Evolutionary conservation across 2,113 vertebrate genomes (phyloP).

Genomic region (Apeltes quadracus): DNA sequence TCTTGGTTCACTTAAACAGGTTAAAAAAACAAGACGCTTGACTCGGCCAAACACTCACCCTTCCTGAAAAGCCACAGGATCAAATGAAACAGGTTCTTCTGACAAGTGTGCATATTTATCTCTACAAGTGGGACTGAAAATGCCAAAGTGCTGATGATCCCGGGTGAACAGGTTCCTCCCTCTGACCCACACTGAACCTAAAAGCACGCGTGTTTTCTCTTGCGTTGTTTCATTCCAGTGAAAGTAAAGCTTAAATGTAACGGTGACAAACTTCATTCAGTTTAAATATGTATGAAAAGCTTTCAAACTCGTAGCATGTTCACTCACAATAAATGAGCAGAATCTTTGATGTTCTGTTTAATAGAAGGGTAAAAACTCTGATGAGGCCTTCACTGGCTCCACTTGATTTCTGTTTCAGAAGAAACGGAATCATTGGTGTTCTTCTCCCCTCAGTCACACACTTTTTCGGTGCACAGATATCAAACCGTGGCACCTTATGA

Average conservation of each 20-base stretch:
- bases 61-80: conserved; percentile 47
- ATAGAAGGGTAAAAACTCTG: no score
- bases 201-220: background rate
- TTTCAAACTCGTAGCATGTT: background rate
- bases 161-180: conserved; percentile 13
- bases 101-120: conserved; percentile 36
- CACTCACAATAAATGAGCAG: no score
- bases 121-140: conserved; percentile 63
- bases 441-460: conserved; percentile 15
- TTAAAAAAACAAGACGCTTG: conserved; percentile 37
- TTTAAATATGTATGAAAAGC: conserved; percentile 22
- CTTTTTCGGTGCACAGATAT: conserved; percentile 11
- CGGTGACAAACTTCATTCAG: background rate
- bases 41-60: conserved; percentile 44
- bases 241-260: conserved; percentile 6
- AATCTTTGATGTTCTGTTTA: no score
- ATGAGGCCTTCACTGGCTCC: no score
- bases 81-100: conserved; percentile 54
- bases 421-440: conserved; percentile 45
- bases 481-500: conserved; percentile 31
- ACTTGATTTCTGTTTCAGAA: conserved; percentile 11
- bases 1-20: conserved; percentile 5
- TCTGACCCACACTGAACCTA: conserved; percentile 10
- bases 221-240: background rate
- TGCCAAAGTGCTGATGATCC: conserved; percentile 50